phyloP scores from a whole-genome alignment of 2,888 invertebrate species.

The Drosophila percnosoma region DNA sequence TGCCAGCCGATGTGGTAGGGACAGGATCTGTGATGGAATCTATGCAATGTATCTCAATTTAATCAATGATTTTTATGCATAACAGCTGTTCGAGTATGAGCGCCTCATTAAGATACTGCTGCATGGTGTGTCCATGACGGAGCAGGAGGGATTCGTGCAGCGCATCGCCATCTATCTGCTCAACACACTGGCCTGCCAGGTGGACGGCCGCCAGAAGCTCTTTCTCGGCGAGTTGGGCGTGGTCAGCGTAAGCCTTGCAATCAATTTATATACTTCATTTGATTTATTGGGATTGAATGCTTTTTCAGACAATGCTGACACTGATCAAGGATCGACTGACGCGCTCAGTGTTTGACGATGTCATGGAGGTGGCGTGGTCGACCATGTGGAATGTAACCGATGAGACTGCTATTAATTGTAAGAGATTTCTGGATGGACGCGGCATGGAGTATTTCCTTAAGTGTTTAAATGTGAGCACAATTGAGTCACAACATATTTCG shows the following conservation, averaged over 20 bases:
- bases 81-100: constrained; percentile 95
- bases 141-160: constrained; percentile 96
- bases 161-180: constrained; percentile 97
- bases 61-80: not conserved
- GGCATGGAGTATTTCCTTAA: constrained; percentile 96
- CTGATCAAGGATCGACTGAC: constrained; percentile 93
- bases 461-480: constrained; percentile 90
- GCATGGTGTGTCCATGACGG: constrained; percentile 92
- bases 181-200: constrained; percentile 98
- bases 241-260: constrained; percentile 87
- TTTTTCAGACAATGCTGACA: constrained; percentile 92
- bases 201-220: constrained; percentile 96
- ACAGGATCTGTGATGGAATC: not conserved
- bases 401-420: constrained; percentile 97
- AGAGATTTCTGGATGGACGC: constrained; percentile 93
- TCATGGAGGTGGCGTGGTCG: constrained; percentile 98
- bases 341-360: constrained; percentile 94
- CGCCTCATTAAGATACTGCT: constrained; percentile 93
- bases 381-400: constrained; percentile 99
- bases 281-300: constrained; percentile 36
- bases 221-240: constrained; percentile 96
- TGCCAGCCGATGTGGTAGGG: constrained; percentile 95
- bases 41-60: not conserved
- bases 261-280: not conserved
- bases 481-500: not conserved